Conservation (phyloP, 2,888 invertebrate species). For the Agapostemon virescens region DNA sequence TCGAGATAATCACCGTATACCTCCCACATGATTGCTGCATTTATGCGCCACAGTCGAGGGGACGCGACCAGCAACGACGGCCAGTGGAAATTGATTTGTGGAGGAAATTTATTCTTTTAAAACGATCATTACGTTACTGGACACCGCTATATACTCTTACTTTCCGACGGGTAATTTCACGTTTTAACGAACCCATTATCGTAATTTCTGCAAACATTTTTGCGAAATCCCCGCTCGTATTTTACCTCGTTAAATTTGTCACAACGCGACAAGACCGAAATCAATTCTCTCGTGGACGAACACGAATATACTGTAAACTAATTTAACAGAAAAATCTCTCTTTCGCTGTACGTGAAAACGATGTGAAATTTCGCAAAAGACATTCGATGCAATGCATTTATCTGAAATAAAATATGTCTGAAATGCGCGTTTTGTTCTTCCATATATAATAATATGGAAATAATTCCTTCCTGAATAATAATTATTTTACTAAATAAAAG, state of each 20-base stretch:
- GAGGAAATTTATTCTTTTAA: slow-evolving; percentile 20
- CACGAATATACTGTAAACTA: too few species aligned
- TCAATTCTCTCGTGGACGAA: too few species aligned
- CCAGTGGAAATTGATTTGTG: slow-evolving; percentile 40
- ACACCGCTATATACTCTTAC: background rate
- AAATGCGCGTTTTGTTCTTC: too few species aligned
- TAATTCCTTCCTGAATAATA: too few species aligned
- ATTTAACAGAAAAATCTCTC: too few species aligned
- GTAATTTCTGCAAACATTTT: slow-evolving; percentile 1
- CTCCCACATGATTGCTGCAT: slow-evolving; percentile 51
- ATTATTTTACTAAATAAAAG: too few species aligned
- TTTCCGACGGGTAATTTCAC: background rate
- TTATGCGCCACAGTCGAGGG: slow-evolving; percentile 9
- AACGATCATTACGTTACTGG: background rate
- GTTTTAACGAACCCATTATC: slow-evolving; percentile 10
- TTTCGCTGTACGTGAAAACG: too few species aligned
- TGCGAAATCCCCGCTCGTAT: background rate
- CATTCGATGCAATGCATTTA: too few species aligned
- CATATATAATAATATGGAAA: too few species aligned
- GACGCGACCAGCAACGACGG: background rate
- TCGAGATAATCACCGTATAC: slow-evolving; percentile 47
- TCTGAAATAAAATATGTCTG: too few species aligned
- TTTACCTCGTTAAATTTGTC: background rate
- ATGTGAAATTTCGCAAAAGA: too few species aligned
- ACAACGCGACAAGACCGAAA: background rate